Evolutionary conservation across 2,888 invertebrate genomes (phyloP).

Genomic region (Yponomeuta plumbellus): DNA sequence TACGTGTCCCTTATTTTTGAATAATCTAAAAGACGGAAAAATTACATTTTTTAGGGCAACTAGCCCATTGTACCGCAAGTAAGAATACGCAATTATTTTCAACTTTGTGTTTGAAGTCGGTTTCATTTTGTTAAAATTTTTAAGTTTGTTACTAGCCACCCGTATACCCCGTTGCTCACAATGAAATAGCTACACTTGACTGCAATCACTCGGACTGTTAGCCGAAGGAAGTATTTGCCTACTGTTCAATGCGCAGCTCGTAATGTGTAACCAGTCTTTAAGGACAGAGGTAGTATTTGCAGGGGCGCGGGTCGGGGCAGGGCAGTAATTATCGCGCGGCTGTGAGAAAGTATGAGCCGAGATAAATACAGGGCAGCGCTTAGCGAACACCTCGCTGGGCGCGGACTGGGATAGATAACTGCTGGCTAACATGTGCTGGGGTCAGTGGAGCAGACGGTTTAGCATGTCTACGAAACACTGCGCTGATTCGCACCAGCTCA

Average conservation of each 20-base stretch:
- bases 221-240: too few species aligned
- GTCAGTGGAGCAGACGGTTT: background rate
- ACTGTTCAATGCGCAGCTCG: background rate
- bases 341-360: background rate
- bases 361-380: background rate
- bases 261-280: background rate
- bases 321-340: conserved; percentile 11
- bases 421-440: background rate
- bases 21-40: too few species aligned
- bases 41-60: too few species aligned
- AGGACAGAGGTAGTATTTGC: background rate
- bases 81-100: too few species aligned
- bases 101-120: too few species aligned
- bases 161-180: too few species aligned
- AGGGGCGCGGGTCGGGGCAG: conserved; percentile 3
- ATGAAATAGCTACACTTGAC: too few species aligned
- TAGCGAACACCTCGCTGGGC: background rate
- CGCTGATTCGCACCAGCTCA: background rate
- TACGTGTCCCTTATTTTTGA: too few species aligned
- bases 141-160: too few species aligned
- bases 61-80: too few species aligned
- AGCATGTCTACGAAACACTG: background rate
- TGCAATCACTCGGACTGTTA: too few species aligned
- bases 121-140: too few species aligned
- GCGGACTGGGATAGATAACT: background rate